These are phyloP conservation scores for Plotosus lineatus DNA, from an alignment of 2,113 vertebrate genomes.

Conservation along the genomic window DNA sequence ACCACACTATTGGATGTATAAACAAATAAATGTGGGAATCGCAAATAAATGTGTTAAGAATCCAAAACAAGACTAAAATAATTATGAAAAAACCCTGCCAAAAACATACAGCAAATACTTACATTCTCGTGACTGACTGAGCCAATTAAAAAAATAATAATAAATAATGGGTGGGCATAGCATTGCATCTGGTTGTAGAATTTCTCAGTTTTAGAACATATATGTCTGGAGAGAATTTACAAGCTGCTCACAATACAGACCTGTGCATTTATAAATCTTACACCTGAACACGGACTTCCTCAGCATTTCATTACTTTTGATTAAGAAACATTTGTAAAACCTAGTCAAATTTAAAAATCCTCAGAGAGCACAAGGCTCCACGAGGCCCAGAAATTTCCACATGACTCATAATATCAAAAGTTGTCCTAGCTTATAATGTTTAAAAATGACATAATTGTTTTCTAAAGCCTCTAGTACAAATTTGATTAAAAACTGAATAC, in stretches of 20 bases:
- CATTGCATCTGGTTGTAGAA: neutral
- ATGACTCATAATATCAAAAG: too few species aligned
- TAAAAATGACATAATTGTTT: too few species aligned
- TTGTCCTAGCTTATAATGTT: too few species aligned
- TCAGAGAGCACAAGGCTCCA: too few species aligned
- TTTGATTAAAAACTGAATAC: too few species aligned
- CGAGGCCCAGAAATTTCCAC: too few species aligned
- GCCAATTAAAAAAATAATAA: neutral
- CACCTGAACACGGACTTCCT: too few species aligned
- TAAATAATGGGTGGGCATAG: neutral
- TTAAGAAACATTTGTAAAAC: too few species aligned
- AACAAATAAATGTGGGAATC: neutral
- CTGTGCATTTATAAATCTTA: neutral
- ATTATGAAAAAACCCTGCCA: neutral
- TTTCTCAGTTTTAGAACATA: neutral
- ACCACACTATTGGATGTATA: neutral
- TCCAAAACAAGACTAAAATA: neutral
- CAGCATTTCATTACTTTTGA: too few species aligned
- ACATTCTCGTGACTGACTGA: neutral
- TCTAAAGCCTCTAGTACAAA: too few species aligned
- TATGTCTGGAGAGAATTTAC: neutral
- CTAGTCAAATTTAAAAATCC: too few species aligned
- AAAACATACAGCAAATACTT: neutral
- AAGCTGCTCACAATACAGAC: neutral
- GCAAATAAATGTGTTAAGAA: neutral